Percentiles rank a stretch among this genome's conserved stretches.
Conservation (phyloP, 2,797 vertebrate species). For the Capromys pilorides region DNA sequence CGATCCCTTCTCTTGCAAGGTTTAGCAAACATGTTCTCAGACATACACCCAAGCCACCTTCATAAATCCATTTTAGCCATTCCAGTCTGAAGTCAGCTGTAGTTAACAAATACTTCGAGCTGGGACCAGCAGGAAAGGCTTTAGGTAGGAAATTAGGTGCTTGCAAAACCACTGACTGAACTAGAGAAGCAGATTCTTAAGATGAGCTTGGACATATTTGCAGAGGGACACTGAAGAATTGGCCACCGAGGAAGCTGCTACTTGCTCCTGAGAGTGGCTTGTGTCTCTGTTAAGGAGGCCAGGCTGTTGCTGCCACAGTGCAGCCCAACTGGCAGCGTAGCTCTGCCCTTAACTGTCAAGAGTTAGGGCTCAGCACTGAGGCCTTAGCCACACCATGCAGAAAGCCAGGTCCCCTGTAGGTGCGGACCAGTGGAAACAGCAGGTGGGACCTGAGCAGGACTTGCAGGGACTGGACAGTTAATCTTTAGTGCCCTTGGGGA, state of each 20-base stretch:
- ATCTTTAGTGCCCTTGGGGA: neutral
- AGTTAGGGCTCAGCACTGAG: neutral
- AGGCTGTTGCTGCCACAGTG: neutral
- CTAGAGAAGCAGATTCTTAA: neutral
- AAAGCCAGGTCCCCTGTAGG: neutral
- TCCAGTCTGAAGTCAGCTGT: neutral
- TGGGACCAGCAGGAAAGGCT: neutral
- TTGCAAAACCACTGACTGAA: neutral
- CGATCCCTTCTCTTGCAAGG: neutral
- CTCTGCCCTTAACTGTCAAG: neutral
- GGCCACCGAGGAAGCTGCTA: neutral
- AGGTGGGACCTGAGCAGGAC: neutral
- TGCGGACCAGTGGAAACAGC: neutral
- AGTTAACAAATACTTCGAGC: neutral
- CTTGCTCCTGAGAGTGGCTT: neutral
- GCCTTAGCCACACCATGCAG: neutral
- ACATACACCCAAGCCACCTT: neutral
- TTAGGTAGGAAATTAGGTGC: neutral
- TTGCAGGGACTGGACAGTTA: neutral
- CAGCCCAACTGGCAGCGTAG: neutral
- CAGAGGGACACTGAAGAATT: neutral
- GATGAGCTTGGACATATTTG: neutral
- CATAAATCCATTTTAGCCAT: neutral
- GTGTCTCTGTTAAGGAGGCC: neutral
- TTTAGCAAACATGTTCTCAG: neutral